Conservation (phyloP, 2,888 invertebrate species). For the Trypoxylon attenuatum region DNA sequence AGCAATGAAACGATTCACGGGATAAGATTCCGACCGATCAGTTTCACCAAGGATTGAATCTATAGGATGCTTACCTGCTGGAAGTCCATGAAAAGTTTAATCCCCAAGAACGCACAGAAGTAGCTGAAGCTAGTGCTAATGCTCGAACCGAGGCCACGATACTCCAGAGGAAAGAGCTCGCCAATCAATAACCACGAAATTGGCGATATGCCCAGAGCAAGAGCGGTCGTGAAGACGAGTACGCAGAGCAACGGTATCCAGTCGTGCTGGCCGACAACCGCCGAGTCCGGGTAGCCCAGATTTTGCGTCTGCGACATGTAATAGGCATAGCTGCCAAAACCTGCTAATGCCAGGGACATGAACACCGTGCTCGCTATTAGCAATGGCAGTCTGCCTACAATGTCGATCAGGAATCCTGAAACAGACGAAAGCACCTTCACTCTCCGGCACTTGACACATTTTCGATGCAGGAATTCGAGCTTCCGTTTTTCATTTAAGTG, state of each 20-base stretch:
- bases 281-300: constrained; percentile 58
- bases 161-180: constrained; percentile 88
- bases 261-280: constrained; percentile 79
- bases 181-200: constrained; percentile 91
- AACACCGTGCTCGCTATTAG: constrained; percentile 88
- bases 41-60: too few relatives aligned
- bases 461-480: not conserved
- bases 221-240: constrained; percentile 88
- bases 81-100: constrained; percentile 91
- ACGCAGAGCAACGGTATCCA: constrained; percentile 91
- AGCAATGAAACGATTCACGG: too few relatives aligned
- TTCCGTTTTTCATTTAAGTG: not conserved
- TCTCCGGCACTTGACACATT: not conserved
- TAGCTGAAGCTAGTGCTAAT: constrained; percentile 91
- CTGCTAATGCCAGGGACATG: constrained; percentile 90
- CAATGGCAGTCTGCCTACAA: constrained; percentile 88
- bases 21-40: too few relatives aligned
- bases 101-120: constrained; percentile 89
- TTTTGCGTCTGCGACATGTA: constrained; percentile 75
- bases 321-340: constrained; percentile 89
- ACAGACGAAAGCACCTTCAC: not conserved
- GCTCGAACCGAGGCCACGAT: constrained; percentile 90
- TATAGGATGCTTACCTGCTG: constrained; percentile 77
- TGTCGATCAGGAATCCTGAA: constrained; percentile 85
- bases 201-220: constrained; percentile 91